Conservation (phyloP, 1,140 invertebrate species). For the Dufourea novaeangliae region DNA sequence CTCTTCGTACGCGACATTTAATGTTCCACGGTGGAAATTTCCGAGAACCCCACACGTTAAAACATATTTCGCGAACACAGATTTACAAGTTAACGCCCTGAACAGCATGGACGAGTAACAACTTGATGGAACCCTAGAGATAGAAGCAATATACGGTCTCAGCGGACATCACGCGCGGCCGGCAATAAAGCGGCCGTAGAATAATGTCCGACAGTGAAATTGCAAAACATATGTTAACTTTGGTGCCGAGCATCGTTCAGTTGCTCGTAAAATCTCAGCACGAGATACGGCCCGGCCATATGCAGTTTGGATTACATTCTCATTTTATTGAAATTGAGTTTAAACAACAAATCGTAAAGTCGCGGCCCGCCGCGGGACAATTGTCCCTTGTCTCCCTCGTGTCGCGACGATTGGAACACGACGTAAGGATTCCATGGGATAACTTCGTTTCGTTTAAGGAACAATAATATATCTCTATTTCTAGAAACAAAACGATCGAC, state of each 20-base stretch:
- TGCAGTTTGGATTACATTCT: slow-evolving; percentile 21
- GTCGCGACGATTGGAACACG: background rate
- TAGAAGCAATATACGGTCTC: slow-evolving; percentile 30
- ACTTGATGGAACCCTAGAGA: slow-evolving; percentile 4
- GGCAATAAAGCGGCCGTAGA: slow-evolving; percentile 37
- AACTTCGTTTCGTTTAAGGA: background rate
- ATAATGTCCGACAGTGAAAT: slow-evolving; percentile 48
- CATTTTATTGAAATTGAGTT: slow-evolving; percentile 39
- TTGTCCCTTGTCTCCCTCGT: background rate
- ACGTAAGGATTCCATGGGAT: too few species aligned
- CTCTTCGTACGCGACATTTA: background rate
- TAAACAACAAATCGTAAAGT: slow-evolving; percentile 9
- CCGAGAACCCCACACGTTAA: background rate
- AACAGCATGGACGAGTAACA: background rate
- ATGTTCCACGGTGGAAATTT: slow-evolving; percentile 1
- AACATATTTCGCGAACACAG: background rate
- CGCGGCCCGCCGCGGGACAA: background rate
- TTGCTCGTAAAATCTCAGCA: slow-evolving; percentile 47
- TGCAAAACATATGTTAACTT: slow-evolving; percentile 50
- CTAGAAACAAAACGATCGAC: background rate
- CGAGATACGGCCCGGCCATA: background rate
- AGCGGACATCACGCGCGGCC: background rate
- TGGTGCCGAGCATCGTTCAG: slow-evolving; percentile 42
- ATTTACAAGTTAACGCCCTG: background rate
- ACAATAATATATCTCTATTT: background rate